A percentile compares a stretch with the other conserved stretches of the same genome.
Conservation (phyloP, 2,888 invertebrate genomes). For the Gari tellinella region DNA sequence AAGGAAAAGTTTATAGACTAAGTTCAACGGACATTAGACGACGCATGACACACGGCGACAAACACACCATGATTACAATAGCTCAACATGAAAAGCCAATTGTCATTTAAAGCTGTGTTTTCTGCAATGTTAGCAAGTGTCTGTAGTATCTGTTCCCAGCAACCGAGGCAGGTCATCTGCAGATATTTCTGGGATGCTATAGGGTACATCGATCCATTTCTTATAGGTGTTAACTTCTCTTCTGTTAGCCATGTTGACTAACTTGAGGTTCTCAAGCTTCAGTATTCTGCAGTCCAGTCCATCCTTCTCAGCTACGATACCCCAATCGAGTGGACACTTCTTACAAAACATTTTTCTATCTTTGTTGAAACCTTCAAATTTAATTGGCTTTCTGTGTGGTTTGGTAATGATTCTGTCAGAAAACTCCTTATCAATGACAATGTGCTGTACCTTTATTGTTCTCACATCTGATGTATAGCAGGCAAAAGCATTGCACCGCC, state of each 20-base stretch:
- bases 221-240: constrained; percentile 2
- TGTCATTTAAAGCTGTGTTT: no score
- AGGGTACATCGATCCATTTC: constrained; percentile 48
- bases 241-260: constrained; percentile 17
- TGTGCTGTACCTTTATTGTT: constrained; percentile 16
- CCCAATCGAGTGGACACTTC: constrained; percentile 51
- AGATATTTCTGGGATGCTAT: constrained; percentile 17
- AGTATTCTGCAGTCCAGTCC: constrained; percentile 30
- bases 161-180: constrained; percentile 38
- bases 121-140: no score
- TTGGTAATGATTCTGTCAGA: constrained; percentile 23
- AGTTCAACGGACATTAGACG: no score
- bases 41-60: no score
- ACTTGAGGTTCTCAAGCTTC: constrained; percentile 33
- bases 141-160: no score
- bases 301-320: constrained; percentile 31
- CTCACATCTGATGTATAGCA: constrained; percentile 36
- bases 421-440: constrained; percentile 44
- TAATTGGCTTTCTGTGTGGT: constrained; percentile 42
- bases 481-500: constrained; percentile 27
- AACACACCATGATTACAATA: no score
- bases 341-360: constrained; percentile 50
- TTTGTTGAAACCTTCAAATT: constrained; percentile 43
- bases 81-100: no score
- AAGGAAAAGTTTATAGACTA: no score